These are phyloP conservation scores for Gavia stellata DNA, from an alignment of 2,113 vertebrate genomes.

Conservation along the genomic window DNA sequence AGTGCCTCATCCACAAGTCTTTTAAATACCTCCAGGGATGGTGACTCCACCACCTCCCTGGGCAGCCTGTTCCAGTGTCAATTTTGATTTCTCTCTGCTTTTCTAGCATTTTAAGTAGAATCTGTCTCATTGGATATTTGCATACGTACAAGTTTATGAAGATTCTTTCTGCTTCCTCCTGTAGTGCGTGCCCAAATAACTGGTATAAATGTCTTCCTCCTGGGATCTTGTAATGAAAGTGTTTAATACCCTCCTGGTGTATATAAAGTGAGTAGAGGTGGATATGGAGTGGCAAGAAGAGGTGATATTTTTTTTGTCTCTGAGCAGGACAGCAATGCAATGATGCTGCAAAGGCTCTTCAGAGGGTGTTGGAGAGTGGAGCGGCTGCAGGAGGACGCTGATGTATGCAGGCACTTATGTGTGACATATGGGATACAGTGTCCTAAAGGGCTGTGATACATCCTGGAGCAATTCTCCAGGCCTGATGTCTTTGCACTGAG, in stretches of 20 bases:
- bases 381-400: background rate
- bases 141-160: rapidly evolving
- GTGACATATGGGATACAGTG: background rate
- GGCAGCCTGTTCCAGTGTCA: too few relatives aligned
- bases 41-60: too few relatives aligned
- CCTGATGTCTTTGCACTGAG: background rate
- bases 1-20: too few relatives aligned
- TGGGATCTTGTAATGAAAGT: background rate
- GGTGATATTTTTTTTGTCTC: background rate
- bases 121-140: background rate
- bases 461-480: background rate
- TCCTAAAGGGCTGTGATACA: background rate
- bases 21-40: too few relatives aligned
- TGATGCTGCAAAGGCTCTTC: background rate
- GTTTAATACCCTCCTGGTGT: background rate
- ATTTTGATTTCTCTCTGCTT: background rate
- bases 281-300: background rate
- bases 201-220: background rate
- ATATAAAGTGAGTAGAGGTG: background rate
- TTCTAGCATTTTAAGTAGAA: background rate
- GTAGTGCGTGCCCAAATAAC: background rate
- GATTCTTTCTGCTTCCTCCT: background rate
- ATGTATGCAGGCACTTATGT: background rate
- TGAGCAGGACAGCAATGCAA: background rate
- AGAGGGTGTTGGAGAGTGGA: background rate